These are phyloP conservation scores for Congeria kusceri DNA, from an alignment of 2,888 invertebrate genomes.

Conservation along the genomic window DNA sequence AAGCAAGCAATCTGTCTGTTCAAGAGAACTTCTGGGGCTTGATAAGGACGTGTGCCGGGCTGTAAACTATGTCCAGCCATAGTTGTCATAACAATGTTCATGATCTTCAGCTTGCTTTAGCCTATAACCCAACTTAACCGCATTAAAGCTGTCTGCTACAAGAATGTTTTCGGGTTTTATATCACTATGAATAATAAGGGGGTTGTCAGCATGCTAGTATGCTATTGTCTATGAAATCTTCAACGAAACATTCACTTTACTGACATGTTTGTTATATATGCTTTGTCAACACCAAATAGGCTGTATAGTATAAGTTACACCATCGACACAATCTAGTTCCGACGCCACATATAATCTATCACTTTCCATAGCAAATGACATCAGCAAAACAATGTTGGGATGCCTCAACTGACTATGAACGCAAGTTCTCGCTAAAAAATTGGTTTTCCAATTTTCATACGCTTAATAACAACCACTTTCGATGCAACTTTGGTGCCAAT, in stretches of 20 bases:
- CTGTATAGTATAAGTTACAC: slow-evolving; percentile 31
- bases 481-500: slow-evolving; percentile 39
- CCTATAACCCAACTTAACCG: slow-evolving; percentile 35
- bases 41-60: slow-evolving; percentile 50
- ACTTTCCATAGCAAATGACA: slow-evolving; percentile 30
- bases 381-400: slow-evolving; percentile 45
- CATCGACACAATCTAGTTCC: slow-evolving; percentile 34
- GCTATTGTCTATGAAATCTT: slow-evolving; percentile 22
- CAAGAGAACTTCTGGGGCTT: slow-evolving; percentile 43
- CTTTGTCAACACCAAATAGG: slow-evolving; percentile 19
- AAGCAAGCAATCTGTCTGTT: slow-evolving; percentile 8
- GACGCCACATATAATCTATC: slow-evolving; percentile 25
- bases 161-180: slow-evolving; percentile 56
- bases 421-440: slow-evolving; percentile 27
- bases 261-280: neutral
- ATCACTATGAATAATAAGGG: slow-evolving; percentile 44
- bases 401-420: slow-evolving; percentile 41
- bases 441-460: slow-evolving; percentile 40
- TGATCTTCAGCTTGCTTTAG: slow-evolving; percentile 30
- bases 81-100: slow-evolving; percentile 39
- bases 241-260: slow-evolving; percentile 13
- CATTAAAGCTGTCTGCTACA: slow-evolving; percentile 23
- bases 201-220: slow-evolving; percentile 39
- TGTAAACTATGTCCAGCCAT: slow-evolving; percentile 21
- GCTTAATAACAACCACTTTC: slow-evolving; percentile 23